Conservation (phyloP, 2,113 vertebrate species). For the Apus apus region DNA sequence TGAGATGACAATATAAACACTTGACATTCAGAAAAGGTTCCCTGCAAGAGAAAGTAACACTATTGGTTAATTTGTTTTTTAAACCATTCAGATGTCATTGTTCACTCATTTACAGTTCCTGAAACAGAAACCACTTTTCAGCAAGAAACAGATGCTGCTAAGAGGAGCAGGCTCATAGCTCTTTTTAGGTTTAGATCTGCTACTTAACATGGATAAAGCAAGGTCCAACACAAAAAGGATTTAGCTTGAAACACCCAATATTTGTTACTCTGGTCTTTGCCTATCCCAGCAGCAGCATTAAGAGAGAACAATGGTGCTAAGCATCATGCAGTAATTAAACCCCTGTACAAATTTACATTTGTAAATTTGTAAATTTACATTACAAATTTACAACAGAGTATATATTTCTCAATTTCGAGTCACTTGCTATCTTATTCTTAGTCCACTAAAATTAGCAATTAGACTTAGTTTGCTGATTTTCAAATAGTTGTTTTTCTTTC, state of each 20-base stretch:
- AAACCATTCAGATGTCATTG: neutral
- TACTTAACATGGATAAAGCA: neutral
- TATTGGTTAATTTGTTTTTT: neutral
- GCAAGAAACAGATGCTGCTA: neutral
- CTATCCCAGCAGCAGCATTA: neutral
- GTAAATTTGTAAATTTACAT: neutral
- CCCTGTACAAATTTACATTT: neutral
- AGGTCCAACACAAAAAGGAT: neutral
- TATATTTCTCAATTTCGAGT: neutral
- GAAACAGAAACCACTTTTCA: neutral
- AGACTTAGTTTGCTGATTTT: neutral
- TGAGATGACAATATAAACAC: conserved; percentile 16
- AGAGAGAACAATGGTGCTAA: neutral
- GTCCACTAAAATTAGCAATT: neutral
- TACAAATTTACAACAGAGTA: neutral
- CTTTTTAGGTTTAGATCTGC: neutral
- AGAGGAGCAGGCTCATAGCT: neutral
- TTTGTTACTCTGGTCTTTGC: neutral
- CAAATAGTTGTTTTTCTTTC: neutral
- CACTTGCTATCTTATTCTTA: neutral
- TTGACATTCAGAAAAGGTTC: conserved; percentile 5
- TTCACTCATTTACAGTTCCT: neutral
- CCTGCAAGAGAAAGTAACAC: neutral
- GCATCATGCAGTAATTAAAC: neutral
- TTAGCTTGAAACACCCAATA: neutral